A percentile compares a stretch with the other conserved stretches of the same genome.
These are phyloP conservation scores for Gymnobelideus leadbeateri DNA, from an alignment of 2,113 vertebrate genomes.

Conservation along the genomic window DNA sequence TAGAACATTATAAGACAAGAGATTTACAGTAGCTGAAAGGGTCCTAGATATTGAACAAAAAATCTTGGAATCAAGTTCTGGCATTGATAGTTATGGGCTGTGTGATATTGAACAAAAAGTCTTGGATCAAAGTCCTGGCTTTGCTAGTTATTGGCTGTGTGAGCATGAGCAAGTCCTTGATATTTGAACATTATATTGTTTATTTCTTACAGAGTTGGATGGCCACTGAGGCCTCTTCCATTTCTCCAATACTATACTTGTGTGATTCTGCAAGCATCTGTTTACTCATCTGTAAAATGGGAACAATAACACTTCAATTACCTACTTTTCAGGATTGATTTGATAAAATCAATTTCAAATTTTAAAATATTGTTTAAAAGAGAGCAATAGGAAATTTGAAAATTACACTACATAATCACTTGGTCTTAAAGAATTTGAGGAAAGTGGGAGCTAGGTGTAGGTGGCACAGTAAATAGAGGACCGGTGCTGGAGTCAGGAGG, in stretches of 20 bases:
- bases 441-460: no score
- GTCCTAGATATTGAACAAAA: neutral
- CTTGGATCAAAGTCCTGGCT: neutral
- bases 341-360: neutral
- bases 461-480: no score
- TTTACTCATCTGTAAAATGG: neutral
- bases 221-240: neutral
- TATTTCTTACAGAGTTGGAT: neutral
- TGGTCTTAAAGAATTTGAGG: neutral
- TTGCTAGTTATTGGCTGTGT: neutral
- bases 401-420: neutral
- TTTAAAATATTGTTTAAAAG: neutral
- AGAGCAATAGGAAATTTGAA: neutral
- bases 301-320: neutral
- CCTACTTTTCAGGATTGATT: neutral
- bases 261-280: neutral
- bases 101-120: neutral
- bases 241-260: neutral
- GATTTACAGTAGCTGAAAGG: neutral
- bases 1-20: neutral
- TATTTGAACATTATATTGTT: neutral
- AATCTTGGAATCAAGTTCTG: neutral
- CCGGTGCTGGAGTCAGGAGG: no score
- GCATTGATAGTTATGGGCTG: neutral
- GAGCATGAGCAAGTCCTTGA: neutral